Percentiles rank a stretch among this genome's conserved stretches.
Evolutionary conservation across 1,140 invertebrate species (phyloP).

Genomic region (Matsumurasca onukii): DNA sequence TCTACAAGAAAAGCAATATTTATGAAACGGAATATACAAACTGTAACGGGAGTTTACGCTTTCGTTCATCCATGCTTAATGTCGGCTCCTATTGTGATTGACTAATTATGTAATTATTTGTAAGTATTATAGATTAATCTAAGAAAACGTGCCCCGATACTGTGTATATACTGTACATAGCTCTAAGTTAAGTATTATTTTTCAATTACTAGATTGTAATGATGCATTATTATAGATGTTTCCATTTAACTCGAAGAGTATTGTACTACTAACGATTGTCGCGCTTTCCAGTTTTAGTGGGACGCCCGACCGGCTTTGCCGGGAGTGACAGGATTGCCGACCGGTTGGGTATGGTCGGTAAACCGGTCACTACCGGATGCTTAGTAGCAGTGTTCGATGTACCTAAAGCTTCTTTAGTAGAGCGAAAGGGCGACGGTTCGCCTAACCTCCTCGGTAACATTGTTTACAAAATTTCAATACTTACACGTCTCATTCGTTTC

Average conservation of each 20-base stretch:
- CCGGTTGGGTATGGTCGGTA: background rate
- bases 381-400: constrained; percentile 27
- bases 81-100: background rate
- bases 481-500: background rate
- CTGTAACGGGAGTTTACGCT: too few species aligned
- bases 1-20: too few species aligned
- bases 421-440: background rate
- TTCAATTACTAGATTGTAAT: constrained; percentile 19
- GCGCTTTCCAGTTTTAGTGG: constrained; percentile 32
- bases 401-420: constrained; percentile 22
- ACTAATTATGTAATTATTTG: constrained; percentile 10
- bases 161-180: constrained; percentile 33
- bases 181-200: constrained; percentile 34
- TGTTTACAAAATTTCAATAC: background rate
- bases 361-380: constrained; percentile 2
- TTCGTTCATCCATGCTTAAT: too few species aligned
- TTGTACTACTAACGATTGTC: constrained; percentile 4
- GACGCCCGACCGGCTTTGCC: constrained; percentile 7
- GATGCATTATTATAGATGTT: constrained; percentile 8
- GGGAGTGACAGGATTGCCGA: background rate
- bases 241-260: too few species aligned
- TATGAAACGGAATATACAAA: too few species aligned
- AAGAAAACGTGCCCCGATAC: constrained; percentile 11
- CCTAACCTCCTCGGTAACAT: constrained; percentile 13
- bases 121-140: constrained; percentile 18